Base-by-base conservation (phyloP, 2,888 invertebrate genomes). In the Dione juno region DNA sequence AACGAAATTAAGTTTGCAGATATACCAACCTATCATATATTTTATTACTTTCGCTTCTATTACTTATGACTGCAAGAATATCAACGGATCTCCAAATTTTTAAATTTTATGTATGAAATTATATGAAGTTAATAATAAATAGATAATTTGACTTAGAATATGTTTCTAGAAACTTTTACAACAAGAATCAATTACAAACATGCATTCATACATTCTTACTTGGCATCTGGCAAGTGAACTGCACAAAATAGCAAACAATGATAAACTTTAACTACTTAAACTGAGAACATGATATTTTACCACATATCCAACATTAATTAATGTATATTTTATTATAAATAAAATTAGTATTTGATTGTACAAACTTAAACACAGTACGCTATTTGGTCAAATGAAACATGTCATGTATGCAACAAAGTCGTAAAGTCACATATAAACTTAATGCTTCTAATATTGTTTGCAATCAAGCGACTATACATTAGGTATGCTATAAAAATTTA, bases 311-410 rank as follows among this genome's bases (percentile, higher is more conserved):
- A 21, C 1, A 14, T 48, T 50, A 37, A 64, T 64, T 64, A 9
- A 63, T 19, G 64, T 50, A 50, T 63, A 63, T 64, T 64, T 64
- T 64, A 64, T 64, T 64, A 50, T 64, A 40, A 64, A 64, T 64
- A 50, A 64, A 50, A 50, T 50, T 19, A 37, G 50, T 50, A 64
- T 64, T 50, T 64, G 14, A 50, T 50, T 64, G 37, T 64, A 48
- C 48, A 16, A 63, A 48, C 43, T 64, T 50, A 50, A 64, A 64
- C 43, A 61, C 64, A 61, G 61, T 50, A 50, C 37, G 37, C 37
- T 16, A 50, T 63, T 63, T 19, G 50, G 37, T 37, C 37, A 64
- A 64, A 50, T 50, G 64, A 64, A 19, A 64, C 28, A 19, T 48
- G 37, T 50, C 48, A 64, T 64, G 9, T 50, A 21, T 50, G 64